phyloP scores from a whole-genome alignment of 1,140 invertebrate genomes.

The Pseudomyrmex gracilis region DNA sequence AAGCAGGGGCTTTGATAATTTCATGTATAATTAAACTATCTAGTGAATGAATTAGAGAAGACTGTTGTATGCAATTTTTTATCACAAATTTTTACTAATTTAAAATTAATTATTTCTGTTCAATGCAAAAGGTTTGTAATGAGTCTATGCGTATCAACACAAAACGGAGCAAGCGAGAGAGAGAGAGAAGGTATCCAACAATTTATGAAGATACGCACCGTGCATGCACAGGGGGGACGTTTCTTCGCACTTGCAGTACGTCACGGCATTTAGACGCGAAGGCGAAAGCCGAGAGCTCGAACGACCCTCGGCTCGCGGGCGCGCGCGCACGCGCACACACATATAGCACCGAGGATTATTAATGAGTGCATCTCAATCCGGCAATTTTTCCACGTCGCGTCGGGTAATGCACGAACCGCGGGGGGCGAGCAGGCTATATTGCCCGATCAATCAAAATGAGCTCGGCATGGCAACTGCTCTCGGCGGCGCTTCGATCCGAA shows the following conservation, averaged over 20 bases:
- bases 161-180: constrained; percentile 8
- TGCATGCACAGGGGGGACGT: constrained; percentile 14
- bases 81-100: not conserved
- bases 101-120: not conserved
- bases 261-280: constrained; percentile 67
- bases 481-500: constrained; percentile 65
- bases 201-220: constrained; percentile 23
- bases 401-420: constrained; percentile 83
- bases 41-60: too few species aligned
- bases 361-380: constrained; percentile 85
- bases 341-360: constrained; percentile 78
- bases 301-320: constrained; percentile 11
- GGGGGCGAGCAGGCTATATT: constrained; percentile 84
- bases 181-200: constrained; percentile 8
- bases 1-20: too few species aligned
- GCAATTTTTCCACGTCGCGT: constrained; percentile 84
- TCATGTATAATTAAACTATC: too few species aligned
- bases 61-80: too few species aligned
- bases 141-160: constrained; percentile 43
- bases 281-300: constrained; percentile 41
- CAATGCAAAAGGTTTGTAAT: too few species aligned
- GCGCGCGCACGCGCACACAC: constrained; percentile 27
- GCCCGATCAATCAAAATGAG: constrained; percentile 85
- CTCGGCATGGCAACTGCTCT: constrained; percentile 76
- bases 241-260: constrained; percentile 44